Conservation (phyloP, 2,113 vertebrate species). For the Xiphophorus couchianus region DNA sequence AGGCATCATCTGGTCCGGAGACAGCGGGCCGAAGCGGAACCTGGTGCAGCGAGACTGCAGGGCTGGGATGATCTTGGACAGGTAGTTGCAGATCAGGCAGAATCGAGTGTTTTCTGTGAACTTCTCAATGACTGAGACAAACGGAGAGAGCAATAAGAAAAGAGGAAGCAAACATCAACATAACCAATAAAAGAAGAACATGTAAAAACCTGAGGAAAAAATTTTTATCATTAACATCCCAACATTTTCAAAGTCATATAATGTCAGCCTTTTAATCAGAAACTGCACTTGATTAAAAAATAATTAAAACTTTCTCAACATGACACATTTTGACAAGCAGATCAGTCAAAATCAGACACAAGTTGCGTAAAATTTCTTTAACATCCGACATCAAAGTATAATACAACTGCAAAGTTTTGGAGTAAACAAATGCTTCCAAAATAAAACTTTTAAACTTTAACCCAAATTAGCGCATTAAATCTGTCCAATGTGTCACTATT, state of each 20-base stretch:
- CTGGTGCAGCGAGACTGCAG: constrained; percentile 96
- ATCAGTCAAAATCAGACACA: background rate
- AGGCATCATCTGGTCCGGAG: constrained; percentile 92
- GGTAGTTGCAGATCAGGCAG: constrained; percentile 97
- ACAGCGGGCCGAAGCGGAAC: constrained; percentile 94
- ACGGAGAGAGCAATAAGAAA: background rate
- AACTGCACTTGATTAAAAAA: no score
- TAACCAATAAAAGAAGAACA: background rate
- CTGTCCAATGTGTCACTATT: background rate
- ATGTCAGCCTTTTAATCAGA: no score
- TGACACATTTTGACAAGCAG: no score
- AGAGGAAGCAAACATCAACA: background rate
- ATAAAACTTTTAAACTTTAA: background rate
- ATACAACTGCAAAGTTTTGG: background rate
- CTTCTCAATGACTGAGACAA: constrained; percentile 91
- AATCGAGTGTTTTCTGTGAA: constrained; percentile 97
- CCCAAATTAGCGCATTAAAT: background rate
- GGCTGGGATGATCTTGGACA: constrained; percentile 98
- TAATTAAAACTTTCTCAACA: no score
- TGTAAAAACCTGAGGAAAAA: background rate
- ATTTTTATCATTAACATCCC: no score
- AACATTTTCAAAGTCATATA: no score
- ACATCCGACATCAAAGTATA: background rate
- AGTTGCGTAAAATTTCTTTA: background rate
- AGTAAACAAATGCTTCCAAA: background rate